Conservation (phyloP, 2,888 invertebrate species). For the Cerastis rubricosa region DNA sequence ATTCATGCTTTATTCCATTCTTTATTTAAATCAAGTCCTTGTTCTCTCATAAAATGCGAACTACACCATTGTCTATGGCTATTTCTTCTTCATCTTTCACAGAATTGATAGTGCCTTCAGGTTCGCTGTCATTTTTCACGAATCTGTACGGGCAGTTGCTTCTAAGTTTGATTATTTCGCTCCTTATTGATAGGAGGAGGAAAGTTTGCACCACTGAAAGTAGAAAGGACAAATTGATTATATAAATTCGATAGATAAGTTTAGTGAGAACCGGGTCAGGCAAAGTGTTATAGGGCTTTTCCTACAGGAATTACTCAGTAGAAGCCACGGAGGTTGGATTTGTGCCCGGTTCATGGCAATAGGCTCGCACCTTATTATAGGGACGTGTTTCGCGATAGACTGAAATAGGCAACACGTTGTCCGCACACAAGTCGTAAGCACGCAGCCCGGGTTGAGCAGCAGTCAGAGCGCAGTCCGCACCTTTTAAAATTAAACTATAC, state of each 20-base stretch:
- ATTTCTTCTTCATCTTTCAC: slow-evolving; percentile 19
- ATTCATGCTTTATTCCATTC: not conserved
- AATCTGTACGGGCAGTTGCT: slow-evolving; percentile 51
- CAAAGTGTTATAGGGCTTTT: no score
- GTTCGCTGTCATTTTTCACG: slow-evolving; percentile 31
- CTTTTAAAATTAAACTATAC: not conserved
- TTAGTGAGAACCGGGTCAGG: not conserved
- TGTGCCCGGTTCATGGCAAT: no score
- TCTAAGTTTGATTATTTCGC: slow-evolving; percentile 53
- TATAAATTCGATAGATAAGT: not conserved
- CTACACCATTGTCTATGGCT: not conserved
- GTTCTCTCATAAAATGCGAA: slow-evolving; percentile 13
- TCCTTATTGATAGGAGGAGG: slow-evolving; percentile 35
- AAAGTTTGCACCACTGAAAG: slow-evolving; percentile 45
- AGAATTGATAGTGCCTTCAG: slow-evolving; percentile 23
- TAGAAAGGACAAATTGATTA: not conserved
- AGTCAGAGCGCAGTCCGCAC: not conserved
- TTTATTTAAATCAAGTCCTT: not conserved
- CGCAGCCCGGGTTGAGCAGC: no score
- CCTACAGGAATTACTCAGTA: no score
- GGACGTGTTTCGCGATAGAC: not conserved
- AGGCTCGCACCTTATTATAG: no score
- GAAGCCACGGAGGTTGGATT: no score
- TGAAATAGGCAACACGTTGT: not conserved
- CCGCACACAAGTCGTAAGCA: not conserved